Evolutionary conservation across 2,797 vertebrate genomes (phyloP), one percentile per base, ranked within the genome.

Genomic region (Martes flavigula): DNA sequence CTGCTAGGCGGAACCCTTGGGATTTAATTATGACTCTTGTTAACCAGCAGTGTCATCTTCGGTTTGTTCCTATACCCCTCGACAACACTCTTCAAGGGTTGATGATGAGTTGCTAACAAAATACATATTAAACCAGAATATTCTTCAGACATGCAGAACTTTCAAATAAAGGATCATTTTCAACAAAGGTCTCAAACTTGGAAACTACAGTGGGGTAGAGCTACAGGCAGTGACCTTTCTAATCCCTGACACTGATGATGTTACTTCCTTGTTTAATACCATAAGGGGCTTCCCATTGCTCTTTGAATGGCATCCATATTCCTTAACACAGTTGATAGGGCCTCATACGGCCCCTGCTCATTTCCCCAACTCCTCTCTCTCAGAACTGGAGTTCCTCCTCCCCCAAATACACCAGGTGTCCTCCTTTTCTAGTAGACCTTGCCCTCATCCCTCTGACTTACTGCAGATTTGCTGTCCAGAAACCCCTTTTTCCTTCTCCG

Each of bases 11-110:
- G 70, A 32, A 46, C 82, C 46, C 70, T 90, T 94, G 89, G 15
- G 38, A 84, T 97, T 95, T 97, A 93, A 97, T 23, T 93, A 78
- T 82, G 35, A 78, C 35, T 94, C 75, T 81, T 90, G 87, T 87
- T 96, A 82, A 94, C 91, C 70, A 83, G 90, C 48, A 21, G 10
- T 46, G 23, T 96, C 64, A 90, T 62, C n/a, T 93, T 95, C 75
- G 40, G 81, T 97, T 97, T 96, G 64, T 94, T 93, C 60, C 58
- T 94, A 87, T 87, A 56, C 10, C 93, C 40, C 40, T 83, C 40
- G 62, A 25, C 27, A 83, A 15, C 2, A 13, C 15, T 87, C 38
- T 68, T 90, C 58, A 46, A 82, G 68, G 3, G 14, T 40, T 43
- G 46, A 23, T 58, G 56, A 83, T 21, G 38, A 48, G 32, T 96